Percentiles rank a stretch among this genome's conserved stretches.
phyloP scores from a whole-genome alignment of 2,113 vertebrate species.

The Bettongia penicillata region DNA sequence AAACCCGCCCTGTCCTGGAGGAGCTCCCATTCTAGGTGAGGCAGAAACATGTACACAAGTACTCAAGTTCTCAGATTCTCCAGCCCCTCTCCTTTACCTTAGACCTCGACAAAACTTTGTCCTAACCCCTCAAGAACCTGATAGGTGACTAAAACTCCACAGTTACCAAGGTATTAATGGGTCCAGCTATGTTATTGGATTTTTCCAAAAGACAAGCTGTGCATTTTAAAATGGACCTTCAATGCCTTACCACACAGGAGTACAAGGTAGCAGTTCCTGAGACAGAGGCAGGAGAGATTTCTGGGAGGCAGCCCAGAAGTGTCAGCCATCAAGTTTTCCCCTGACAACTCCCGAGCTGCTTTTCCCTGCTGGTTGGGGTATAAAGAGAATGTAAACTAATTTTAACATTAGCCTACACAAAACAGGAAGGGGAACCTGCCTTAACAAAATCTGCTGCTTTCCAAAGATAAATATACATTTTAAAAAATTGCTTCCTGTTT shows the following conservation, averaged over 20 bases:
- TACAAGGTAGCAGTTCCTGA: not conserved
- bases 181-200: not conserved
- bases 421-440: constrained; percentile 1
- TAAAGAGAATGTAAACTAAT: constrained; percentile 4
- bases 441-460: constrained; percentile 1
- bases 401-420: constrained; percentile 3
- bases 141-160: not conserved
- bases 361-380: not conserved
- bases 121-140: not conserved
- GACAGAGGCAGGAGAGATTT: constrained; percentile 2
- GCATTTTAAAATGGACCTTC: not conserved
- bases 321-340: not conserved
- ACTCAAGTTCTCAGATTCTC: not conserved
- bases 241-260: not conserved
- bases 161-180: not conserved
- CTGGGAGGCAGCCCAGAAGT: not conserved
- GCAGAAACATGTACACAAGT: not conserved
- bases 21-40: not conserved
- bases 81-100: not conserved
- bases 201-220: not conserved
- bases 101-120: not conserved
- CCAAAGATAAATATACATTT: not conserved
- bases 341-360: constrained; percentile 1
- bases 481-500: not conserved
- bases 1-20: not conserved